Base-by-base conservation (phyloP, 2,888 invertebrate species). In the Malthinus seriepunctatus region DNA sequence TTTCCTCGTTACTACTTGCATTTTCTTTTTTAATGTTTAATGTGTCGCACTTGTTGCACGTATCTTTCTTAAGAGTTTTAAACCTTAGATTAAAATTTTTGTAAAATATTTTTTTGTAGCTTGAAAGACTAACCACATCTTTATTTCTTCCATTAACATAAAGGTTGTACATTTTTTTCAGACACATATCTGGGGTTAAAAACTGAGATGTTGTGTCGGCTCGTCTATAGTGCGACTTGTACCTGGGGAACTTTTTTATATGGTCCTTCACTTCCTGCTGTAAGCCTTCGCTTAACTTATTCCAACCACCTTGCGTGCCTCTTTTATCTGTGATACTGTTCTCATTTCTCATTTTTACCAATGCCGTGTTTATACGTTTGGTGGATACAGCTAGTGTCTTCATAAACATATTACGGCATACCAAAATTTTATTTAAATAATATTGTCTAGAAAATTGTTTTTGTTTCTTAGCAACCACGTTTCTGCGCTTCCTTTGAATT, bases 111-210 rank as follows among this genome's bases (percentile, higher is more conserved):
- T 33, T n/a, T n/a, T 23, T 49, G 35, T 49, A 52, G 46, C 32
- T 52, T 37, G 47, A 9, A n/a, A 62, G 12, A 32, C 62, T 58
- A 35, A 64, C 59, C 23, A 56, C 54, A 8, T 37, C 15, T 31
- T 46, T 23, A 1, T 10, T 34, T 59, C 54, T 50, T 37, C 34
- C n/a, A 8, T 34, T 15, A 3, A 23, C 23, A 10, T 65, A 65
- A 47, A 64, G 45, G 1, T 63, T 51, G 38, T 65, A 63, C 60
- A 65, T 57, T 60, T 63, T 64, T 33, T 56, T 42, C 34, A 47
- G 10, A 8, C 11, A 11, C 32, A 32, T 47, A 11, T 32, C 33
- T 12, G 47, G 11, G 1, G 10, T 3, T 11, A 47, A 47, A 32
- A 32, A 12, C 6, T 32, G 3, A 8, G 23, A 10, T 7, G 8